Percentiles rank a stretch among this genome's conserved stretches.
Conservation (phyloP, 2,888 invertebrate genomes). For the Eupithecia pulchellata region DNA sequence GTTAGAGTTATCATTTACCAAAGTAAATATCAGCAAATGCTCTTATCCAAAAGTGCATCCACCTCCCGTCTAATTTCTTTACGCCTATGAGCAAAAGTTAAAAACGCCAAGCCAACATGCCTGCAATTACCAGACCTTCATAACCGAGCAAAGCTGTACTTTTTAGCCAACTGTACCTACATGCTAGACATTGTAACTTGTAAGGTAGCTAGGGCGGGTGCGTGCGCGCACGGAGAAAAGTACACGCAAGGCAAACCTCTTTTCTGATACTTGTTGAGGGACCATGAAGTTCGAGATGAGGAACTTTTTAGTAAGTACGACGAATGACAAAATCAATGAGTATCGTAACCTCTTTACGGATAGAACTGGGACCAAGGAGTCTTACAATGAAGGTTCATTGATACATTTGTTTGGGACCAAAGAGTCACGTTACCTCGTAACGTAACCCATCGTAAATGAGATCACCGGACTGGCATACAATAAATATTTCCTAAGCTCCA, state of each 20-base stretch:
- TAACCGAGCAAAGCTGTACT: neutral
- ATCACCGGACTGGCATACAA: no score
- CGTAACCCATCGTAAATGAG: no score
- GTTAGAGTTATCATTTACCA: no score
- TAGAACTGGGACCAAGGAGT: no score
- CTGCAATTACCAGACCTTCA: neutral
- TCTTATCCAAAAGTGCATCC: neutral
- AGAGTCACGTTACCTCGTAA: neutral
- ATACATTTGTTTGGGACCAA: no score
- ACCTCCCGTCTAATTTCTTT: neutral
- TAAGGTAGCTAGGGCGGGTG: slow-evolving; percentile 41
- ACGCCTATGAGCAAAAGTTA: neutral
- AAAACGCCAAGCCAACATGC: slow-evolving; percentile 7
- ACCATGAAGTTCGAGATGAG: slow-evolving; percentile 14
- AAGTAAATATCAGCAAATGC: neutral
- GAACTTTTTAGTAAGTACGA: neutral
- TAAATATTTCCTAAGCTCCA: no score
- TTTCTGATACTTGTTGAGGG: slow-evolving; percentile 42
- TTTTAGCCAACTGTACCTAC: slow-evolving; percentile 6
- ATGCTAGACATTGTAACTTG: slow-evolving; percentile 4
- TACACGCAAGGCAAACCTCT: slow-evolving; percentile 75
- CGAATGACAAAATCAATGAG: neutral
- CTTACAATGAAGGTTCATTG: no score
- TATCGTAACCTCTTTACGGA: neutral
- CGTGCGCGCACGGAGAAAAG: slow-evolving; percentile 62